phyloP scores from a whole-genome alignment of 2,888 invertebrate genomes.

The Limenitis camilla region DNA sequence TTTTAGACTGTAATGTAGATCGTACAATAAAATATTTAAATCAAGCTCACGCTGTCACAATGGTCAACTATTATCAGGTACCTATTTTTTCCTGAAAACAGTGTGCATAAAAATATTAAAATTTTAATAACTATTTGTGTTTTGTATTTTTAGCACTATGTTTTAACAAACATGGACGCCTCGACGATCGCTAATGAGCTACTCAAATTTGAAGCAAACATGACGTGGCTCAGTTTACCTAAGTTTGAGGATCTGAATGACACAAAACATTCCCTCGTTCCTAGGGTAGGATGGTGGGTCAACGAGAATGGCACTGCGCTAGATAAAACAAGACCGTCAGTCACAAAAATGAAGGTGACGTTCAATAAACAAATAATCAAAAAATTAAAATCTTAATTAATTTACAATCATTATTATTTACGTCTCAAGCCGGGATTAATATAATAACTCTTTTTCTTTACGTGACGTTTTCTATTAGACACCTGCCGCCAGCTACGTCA shows the following conservation, averaged over 20 bases:
- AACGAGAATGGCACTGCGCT: slow-evolving; percentile 25
- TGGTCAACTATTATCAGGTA: slow-evolving; percentile 61
- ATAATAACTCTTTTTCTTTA: no score
- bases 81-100: neutral
- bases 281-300: slow-evolving; percentile 53
- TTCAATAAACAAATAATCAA: neutral
- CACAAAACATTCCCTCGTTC: slow-evolving; percentile 42
- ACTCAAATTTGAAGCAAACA: slow-evolving; percentile 42
- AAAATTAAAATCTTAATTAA: neutral
- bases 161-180: slow-evolving; percentile 53
- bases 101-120: neutral
- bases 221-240: slow-evolving; percentile 59
- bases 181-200: slow-evolving; percentile 46
- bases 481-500: no score
- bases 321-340: slow-evolving; percentile 32
- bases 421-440: no score
- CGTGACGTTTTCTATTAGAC: no score
- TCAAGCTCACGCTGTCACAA: slow-evolving; percentile 43
- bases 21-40: slow-evolving; percentile 49
- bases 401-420: no score
- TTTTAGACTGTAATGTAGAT: slow-evolving; percentile 56
- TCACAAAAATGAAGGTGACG: slow-evolving; percentile 46
- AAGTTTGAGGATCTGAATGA: slow-evolving; percentile 47
- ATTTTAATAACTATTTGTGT: neutral
- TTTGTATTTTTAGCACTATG: slow-evolving; percentile 48